Evolutionary conservation across 2,888 invertebrate genomes (phyloP), one percentile per base, ranked within the genome.

Genomic region (Andrena haemorrhoa): DNA sequence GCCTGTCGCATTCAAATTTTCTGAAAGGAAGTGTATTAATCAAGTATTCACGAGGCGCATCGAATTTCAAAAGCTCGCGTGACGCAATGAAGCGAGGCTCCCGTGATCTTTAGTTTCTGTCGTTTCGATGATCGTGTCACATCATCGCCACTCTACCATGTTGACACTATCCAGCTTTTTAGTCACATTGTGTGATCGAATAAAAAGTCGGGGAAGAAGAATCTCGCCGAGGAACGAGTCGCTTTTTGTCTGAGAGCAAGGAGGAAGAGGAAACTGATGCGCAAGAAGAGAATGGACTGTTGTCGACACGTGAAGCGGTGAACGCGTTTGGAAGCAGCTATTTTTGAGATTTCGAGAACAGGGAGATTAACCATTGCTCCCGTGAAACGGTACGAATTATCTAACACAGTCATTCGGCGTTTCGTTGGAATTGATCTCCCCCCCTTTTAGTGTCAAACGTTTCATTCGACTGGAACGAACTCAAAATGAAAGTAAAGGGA

Each of bases 171-270:
- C 41, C 5, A 41, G 41, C 16, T 41, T 16, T 5, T 26, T n/a
- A 31, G 12, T 31, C 56, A 29, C 16, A 64, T 61, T 41, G 41
- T 35, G 41, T 31, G 58, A 29, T 33, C n/a, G 35, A 49, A 47
- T 33, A 35, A 77, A 68, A 63, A 63, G n/a, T 6, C 26, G 12
- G 8, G 29, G 8, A 56, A 64, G 20, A 12, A 6, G 20, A 63
- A 26, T 20, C 26, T 6, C n/a, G 31, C 16, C 31, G 26, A 47
- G 47, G n/a, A 63, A 23, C 31, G 31, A 29, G 12, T 58, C 20
- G 56, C 6, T 31, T 26, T 33, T 56, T n/a, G 23, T 23, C 2
- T 31, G 12, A 12, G n/a, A 41, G 12, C 41, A 41, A 41, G 41
- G 41, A 41, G 16, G 41, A 41, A 12, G 12, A 41, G 41, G 41